Evolutionary conservation across 2,888 invertebrate species (phyloP).

Genomic region (Escarpia spicata): DNA sequence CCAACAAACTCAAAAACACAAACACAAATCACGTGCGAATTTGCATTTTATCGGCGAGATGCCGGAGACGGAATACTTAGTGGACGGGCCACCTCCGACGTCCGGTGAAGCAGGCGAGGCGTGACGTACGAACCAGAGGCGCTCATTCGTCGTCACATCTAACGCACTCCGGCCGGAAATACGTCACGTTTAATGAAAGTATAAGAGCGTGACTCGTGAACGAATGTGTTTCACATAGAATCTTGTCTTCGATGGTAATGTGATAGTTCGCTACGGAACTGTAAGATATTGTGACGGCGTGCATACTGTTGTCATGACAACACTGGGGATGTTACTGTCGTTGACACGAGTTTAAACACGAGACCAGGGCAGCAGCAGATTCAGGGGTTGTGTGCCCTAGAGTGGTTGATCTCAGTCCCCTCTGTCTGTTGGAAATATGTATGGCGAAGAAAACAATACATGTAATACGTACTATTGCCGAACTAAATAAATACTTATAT

Average conservation of each 20-base stretch:
- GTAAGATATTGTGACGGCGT: neutral
- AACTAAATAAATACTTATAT: too few species aligned
- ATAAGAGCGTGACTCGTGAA: constrained; percentile 4
- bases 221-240: neutral
- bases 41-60: constrained; percentile 16
- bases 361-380: neutral
- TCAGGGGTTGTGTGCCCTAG: too few species aligned
- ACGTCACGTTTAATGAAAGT: neutral
- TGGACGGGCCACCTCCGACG: neutral
- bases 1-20: neutral
- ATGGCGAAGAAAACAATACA: too few species aligned
- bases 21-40: neutral
- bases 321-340: neutral
- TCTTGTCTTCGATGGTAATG: neutral
- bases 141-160: neutral
- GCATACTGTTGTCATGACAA: neutral
- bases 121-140: neutral
- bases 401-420: too few species aligned
- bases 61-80: neutral
- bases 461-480: too few species aligned
- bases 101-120: neutral
- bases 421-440: too few species aligned
- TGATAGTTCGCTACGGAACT: neutral
- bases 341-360: neutral
- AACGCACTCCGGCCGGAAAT: neutral